Conservation (phyloP, 2,113 vertebrate species). For the Heterocephalus glaber region DNA sequence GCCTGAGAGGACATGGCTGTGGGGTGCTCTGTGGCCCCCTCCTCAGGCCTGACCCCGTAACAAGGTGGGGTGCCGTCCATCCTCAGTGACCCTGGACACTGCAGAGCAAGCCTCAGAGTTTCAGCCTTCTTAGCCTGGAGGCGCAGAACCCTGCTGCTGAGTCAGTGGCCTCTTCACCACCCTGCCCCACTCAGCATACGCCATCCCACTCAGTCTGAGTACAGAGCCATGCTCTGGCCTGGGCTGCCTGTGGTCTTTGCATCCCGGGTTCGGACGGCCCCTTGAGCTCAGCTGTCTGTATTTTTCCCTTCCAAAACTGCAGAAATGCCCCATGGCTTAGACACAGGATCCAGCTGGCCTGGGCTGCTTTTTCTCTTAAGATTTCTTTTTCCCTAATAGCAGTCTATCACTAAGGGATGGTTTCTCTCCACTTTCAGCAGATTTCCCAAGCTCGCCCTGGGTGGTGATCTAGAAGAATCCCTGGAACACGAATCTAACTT, state of each 20-base stretch:
- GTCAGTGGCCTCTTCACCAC: no score
- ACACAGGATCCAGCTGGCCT: background rate
- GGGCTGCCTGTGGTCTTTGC: background rate
- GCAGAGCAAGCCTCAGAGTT: background rate
- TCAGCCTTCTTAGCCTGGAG: background rate
- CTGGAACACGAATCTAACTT: background rate
- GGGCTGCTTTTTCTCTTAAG: background rate
- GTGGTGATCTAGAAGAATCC: background rate
- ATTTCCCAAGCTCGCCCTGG: background rate
- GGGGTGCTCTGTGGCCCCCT: background rate
- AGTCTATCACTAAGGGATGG: background rate
- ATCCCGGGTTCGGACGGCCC: background rate
- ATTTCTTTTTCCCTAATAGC: background rate
- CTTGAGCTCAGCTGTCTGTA: background rate
- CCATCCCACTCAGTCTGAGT: background rate
- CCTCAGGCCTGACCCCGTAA: no score
- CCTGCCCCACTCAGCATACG: background rate
- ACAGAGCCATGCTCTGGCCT: background rate
- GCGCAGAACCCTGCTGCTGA: accelerated
- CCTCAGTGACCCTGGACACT: no score
- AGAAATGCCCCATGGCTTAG: background rate
- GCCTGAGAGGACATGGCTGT: background rate
- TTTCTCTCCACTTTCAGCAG: background rate
- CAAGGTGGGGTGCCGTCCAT: background rate
- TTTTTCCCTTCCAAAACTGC: background rate